Evolutionary conservation across 1,140 invertebrate species (phyloP).

Genomic region (honey bee (Apis mellifera)): DNA sequence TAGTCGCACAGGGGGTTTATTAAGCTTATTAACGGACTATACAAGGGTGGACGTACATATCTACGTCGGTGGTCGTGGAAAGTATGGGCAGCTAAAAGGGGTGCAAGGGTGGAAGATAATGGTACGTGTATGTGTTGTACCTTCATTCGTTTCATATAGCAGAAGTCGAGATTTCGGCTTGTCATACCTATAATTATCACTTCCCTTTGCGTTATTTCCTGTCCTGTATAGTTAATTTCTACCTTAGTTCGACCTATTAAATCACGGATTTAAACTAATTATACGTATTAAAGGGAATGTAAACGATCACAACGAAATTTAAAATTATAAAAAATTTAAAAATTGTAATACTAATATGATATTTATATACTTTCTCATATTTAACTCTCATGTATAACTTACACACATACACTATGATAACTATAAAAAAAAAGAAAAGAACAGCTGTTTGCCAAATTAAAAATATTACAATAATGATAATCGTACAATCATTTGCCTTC

Average conservation of each 20-base stretch:
- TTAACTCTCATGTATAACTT: background rate
- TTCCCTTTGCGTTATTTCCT: conserved; percentile 46
- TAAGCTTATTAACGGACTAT: conserved; percentile 73
- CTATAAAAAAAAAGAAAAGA: background rate
- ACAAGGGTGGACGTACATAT: conserved; percentile 64
- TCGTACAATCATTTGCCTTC: background rate
- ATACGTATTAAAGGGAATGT: too few species aligned
- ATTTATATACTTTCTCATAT: too few species aligned
- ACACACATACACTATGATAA: background rate
- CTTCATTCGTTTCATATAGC: conserved; percentile 51
- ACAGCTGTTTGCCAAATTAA: background rate
- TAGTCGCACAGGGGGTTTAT: conserved; percentile 69
- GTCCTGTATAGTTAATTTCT: background rate
- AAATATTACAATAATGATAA: background rate
- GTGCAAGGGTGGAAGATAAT: conserved; percentile 59
- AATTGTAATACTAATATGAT: too few species aligned
- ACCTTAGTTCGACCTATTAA: background rate
- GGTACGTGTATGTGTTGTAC: conserved; percentile 27
- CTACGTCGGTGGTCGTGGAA: conserved; percentile 61
- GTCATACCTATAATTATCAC: conserved; percentile 47
- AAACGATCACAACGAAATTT: too few species aligned
- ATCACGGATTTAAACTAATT: background rate
- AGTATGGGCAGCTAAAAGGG: conserved; percentile 56
- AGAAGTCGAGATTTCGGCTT: conserved; percentile 44
- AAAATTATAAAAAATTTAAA: too few species aligned